Evolutionary conservation across 1,140 invertebrate species (phyloP), one percentile per base, ranked within the genome.

Genomic region (Octopus bimaculoides): DNA sequence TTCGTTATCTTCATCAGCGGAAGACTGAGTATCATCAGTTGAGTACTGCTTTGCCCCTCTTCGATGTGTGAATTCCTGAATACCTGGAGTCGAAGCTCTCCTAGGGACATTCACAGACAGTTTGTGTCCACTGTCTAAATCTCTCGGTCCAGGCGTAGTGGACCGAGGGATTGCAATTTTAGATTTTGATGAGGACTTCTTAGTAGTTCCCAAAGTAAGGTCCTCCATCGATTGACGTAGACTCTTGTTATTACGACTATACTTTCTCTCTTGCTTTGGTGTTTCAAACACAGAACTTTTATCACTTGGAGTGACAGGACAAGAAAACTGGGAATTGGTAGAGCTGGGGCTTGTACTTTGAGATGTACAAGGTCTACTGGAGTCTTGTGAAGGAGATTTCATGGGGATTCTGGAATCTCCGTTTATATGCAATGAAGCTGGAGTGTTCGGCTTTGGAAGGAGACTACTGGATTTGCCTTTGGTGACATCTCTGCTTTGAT

Each of bases 1-100:
- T 71, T 6, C 66, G 26, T 20, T 17, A 5, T 71, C 66, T 20
- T 71, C 66, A 71, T 71, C 66, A 10, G 66, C 66, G 5, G 66
- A 71, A 17, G 66, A 71, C 14, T 71, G 66, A 71, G 66, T 71
- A 71, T 71, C 66, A 3, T 71, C 66, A 12, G 66, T 71, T 71
- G 26, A 71, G 26, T 71, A 41, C 26, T 41, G 26, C 26, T 41
- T 41, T 41, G 26, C 26, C 26, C 1, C 26, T 41, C 26, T 1
- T 41, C 26, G 26, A 41, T 41, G 26, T 41, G 26, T 41, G 26
- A 41, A 14, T 20, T 71, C 66, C 26, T 20, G 66, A 71, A 71
- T 9, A n/a, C 66, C 66, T 20, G 74, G 74, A 41, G 74, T 75
- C 12, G 74, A 75, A 41, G 74, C 26, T 41, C 26, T 41, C 26